Base-by-base conservation (phyloP, 2,797 vertebrate species). In the Rhabdophis nuchalis region DNA sequence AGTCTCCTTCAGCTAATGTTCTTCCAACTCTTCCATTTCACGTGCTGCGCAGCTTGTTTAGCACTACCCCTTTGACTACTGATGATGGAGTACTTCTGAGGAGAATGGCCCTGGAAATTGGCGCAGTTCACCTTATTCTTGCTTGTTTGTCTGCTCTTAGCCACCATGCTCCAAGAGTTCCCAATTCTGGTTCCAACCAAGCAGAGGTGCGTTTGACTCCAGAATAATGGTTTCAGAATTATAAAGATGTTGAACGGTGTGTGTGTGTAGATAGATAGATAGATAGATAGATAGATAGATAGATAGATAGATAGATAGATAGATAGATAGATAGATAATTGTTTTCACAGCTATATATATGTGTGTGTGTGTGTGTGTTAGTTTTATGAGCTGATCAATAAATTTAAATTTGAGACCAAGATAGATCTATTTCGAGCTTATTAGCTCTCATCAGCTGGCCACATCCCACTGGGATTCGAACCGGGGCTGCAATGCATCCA, bases 51-150 rank as follows among this genome's bases (percentile, higher is more conserved):
- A 98, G 98, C 4, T 95, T 99, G 94, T 99, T 99, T 96, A 99
- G 99, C 97, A 97, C 98, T 25, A 99, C 99, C 0, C 99, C 98
- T 0, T 96, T 99, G 93, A 99, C 99, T 50, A 99, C 99, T 0
- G 99, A 99, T 0, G 99, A 99, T 1, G 99, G 99, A 0, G 98
- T 99, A 0, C 98, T 99, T 77, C 98, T 99, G 0, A 97, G 99
- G 27, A 97, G 99, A 52, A 99, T 99, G 99, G 99, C 99, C 0
- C 97, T 99, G 93, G 99, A 99, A 97, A 99, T 99, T 2, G 99
- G 99, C 0, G 99, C 99, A 27, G 97, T 99, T 86, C 99, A 99
- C 95, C 99, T 99, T 23, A 99, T 99, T 95, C 98, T 99, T 94
- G 99, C 99, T 90, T 99, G 99, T 92, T 97, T 99, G 36, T 99